Percentiles rank a stretch among this genome's conserved stretches.
Conservation (phyloP, 2,113 vertebrate species). For the Bothrops jararaca region DNA sequence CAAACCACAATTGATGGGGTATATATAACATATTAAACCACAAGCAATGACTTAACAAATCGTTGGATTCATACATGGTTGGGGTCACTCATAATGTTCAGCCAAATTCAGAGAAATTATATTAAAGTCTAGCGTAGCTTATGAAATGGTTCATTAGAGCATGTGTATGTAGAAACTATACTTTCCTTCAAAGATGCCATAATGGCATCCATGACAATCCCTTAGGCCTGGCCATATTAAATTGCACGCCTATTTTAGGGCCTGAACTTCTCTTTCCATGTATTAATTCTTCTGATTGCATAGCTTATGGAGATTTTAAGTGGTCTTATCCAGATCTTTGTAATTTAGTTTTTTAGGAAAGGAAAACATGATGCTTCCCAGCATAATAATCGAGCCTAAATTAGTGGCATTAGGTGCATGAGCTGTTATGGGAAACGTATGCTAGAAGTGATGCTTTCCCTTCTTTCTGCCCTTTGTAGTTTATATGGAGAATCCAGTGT, state of each 20-base stretch:
- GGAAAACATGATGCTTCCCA: background rate
- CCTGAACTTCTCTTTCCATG: background rate
- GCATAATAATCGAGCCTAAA: background rate
- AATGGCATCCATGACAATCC: background rate
- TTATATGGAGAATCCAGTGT: background rate
- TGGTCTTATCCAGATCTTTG: background rate
- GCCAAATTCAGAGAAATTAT: background rate
- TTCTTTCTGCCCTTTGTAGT: background rate
- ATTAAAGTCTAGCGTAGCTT: background rate
- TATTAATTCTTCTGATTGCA: background rate
- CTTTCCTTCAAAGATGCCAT: background rate
- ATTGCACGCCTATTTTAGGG: background rate
- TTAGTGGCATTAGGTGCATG: accelerated
- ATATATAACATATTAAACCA: background rate
- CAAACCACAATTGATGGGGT: background rate
- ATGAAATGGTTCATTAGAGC: background rate
- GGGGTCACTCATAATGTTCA: background rate
- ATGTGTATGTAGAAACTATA: no score
- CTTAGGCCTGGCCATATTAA: background rate
- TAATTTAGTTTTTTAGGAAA: background rate
- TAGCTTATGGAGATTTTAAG: background rate
- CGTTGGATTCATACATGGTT: background rate
- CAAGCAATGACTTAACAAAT: background rate
- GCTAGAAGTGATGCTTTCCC: background rate
- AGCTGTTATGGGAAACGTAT: background rate